Evolutionary conservation across 35 echinoderm and acorn worm species (phyloP), one percentile per base, ranked within the genome.

Genomic region (Lytechinus variegatus): DNA sequence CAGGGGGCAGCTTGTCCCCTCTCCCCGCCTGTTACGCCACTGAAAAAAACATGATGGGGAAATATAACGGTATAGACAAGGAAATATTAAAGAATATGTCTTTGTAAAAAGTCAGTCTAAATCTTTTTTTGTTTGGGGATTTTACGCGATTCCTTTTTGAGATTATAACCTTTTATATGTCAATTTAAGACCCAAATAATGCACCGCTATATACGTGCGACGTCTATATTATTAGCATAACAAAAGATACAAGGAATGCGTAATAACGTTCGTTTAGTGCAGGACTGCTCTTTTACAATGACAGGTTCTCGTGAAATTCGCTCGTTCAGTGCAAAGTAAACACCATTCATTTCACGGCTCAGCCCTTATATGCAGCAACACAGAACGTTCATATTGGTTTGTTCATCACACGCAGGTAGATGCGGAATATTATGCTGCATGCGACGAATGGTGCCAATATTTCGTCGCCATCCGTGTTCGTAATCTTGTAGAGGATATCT

Each of bases 231-330:
- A 79, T 79, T 79, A 79, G 66, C 66, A 79, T 79, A 79, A 79
- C 66, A 79, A 79, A 79, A 79, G 66, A 79, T 79, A 16, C n/a
- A 79, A 79, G 66, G 66, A 79, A 79, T 79, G 66, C 66, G n/a
- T n/a, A 6, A 8, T 19, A 19, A 21, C 66, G 66, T 16, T 16
- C 19, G 66, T 79, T 79, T 24, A 79, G 66, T 21, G 16, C 14
- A 16, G 66, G 5, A 24, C 66, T 79, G 4, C n/a, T 79, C 66
- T 0, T 24, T 44, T 44, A 44, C 33, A 44, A 44, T 44, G 33
- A 79, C 19, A 79, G 8, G 12, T 4, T 24, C 24, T 79, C 66
- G 66, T 79, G 12, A 19, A 79, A 24, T 24, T 79, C 66, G 66
- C 66, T n/a, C 66, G 66, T 24, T 16, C 33, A 44, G 33, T n/a